phyloP scores from a whole-genome alignment of 2,113 vertebrate species.

The Aegotheles bennettii region DNA sequence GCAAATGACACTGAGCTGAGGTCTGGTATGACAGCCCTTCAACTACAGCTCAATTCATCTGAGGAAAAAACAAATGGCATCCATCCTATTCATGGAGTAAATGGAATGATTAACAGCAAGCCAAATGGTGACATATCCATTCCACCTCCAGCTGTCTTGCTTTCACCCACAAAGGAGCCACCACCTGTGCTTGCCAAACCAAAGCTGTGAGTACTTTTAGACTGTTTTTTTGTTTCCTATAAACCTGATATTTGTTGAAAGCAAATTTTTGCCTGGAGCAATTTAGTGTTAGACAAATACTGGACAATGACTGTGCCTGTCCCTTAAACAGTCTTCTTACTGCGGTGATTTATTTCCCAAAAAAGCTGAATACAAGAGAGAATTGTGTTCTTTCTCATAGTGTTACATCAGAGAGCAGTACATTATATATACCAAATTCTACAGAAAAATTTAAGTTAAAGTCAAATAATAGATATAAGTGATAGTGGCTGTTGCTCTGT shows the following conservation, averaged over 20 bases:
- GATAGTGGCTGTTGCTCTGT: background rate
- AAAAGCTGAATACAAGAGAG: background rate
- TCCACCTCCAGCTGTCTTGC: constrained; percentile 60
- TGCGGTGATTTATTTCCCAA: background rate
- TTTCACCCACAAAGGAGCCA: constrained; percentile 82
- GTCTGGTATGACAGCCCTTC: constrained; percentile 70
- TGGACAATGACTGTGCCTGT: background rate
- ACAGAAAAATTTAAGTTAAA: background rate
- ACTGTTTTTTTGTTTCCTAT: background rate
- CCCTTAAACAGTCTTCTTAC: background rate
- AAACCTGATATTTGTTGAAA: background rate
- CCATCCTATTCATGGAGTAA: constrained; percentile 62
- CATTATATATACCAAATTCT: background rate
- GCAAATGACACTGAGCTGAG: constrained; percentile 77
- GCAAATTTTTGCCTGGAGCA: background rate
- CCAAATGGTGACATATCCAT: constrained; percentile 46
- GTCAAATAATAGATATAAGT: background rate
- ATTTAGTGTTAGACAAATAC: background rate
- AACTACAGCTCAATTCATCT: constrained; percentile 54
- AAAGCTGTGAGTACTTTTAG: constrained; percentile 92
- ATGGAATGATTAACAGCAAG: constrained; percentile 72
- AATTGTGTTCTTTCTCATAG: background rate
- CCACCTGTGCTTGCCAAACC: constrained; percentile 91
- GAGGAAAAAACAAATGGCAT: constrained; percentile 69
- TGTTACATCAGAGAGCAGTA: background rate